Evolutionary conservation across 2,113 vertebrate species (phyloP).

Genomic region (Cepphus grylle): DNA sequence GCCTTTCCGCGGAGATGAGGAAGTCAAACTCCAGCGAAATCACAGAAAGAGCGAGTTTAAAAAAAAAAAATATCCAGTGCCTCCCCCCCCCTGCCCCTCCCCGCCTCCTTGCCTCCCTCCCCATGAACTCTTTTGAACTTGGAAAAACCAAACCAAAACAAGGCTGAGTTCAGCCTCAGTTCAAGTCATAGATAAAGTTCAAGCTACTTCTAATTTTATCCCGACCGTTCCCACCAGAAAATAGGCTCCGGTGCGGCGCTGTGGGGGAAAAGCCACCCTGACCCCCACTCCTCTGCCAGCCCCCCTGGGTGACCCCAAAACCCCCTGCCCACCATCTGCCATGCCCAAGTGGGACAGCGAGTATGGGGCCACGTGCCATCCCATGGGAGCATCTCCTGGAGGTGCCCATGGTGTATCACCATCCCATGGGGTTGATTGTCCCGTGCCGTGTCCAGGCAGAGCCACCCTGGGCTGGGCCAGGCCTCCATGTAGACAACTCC

Average conservation of each 20-base stretch:
- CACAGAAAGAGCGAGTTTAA: not conserved
- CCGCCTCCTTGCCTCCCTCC: not conserved
- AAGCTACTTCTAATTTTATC: constrained; percentile 36
- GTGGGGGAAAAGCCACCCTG: not conserved
- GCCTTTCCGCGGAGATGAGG: not conserved
- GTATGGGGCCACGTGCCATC: rapidly evolving
- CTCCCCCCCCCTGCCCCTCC: not conserved
- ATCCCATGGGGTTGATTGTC: not conserved
- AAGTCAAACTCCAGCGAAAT: not conserved
- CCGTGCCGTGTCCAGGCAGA: rapidly evolving
- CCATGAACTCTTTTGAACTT: constrained; percentile 18
- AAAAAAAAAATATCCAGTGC: not conserved
- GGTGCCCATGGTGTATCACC: not conserved
- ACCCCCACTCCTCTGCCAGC: not conserved
- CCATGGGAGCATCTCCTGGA: not conserved
- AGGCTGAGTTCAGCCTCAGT: not conserved
- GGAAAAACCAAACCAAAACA: constrained; percentile 5
- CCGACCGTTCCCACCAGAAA: not conserved
- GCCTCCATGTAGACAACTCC: rapidly evolving
- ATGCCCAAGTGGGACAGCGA: rapidly evolving
- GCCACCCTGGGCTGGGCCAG: not conserved
- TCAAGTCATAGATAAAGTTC: constrained; percentile 6
- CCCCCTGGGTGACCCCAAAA: not conserved
- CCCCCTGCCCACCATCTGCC: not conserved
- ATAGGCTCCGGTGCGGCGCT: rapidly evolving